Evolutionary conservation across 2,113 vertebrate species (phyloP).

Genomic region (Perognathus longimembris): DNA sequence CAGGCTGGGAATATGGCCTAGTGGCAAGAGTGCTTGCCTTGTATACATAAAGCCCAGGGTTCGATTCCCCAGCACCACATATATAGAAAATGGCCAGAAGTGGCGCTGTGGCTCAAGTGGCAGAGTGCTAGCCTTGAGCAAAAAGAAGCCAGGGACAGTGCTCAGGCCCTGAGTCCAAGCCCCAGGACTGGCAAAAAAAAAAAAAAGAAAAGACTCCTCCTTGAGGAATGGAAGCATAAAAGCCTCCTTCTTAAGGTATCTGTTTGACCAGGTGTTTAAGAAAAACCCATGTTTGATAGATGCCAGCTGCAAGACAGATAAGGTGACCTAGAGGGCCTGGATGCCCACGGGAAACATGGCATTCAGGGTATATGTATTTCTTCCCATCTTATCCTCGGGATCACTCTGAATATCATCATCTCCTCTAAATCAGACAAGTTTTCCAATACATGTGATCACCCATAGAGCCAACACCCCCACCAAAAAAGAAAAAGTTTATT

Average conservation of each 20-base stretch:
- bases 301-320: background rate
- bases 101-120: no score
- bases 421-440: conserved; percentile 3
- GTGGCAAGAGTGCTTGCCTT: no score
- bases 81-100: no score
- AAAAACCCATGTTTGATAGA: background rate
- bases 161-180: no score
- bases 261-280: background rate
- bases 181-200: no score
- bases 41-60: no score
- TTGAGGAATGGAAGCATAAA: background rate
- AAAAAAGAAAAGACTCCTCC: conserved; percentile 46
- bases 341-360: background rate
- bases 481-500: background rate
- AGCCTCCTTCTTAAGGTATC: background rate
- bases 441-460: background rate
- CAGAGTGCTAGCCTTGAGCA: no score
- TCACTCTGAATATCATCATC: background rate
- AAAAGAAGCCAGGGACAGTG: no score
- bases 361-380: background rate
- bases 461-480: background rate
- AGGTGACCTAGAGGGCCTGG: background rate
- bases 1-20: no score
- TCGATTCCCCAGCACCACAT: no score
- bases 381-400: background rate